phyloP scores from a whole-genome alignment of 2,888 invertebrate genomes.

The Rhopalosiphum nymphaeae region DNA sequence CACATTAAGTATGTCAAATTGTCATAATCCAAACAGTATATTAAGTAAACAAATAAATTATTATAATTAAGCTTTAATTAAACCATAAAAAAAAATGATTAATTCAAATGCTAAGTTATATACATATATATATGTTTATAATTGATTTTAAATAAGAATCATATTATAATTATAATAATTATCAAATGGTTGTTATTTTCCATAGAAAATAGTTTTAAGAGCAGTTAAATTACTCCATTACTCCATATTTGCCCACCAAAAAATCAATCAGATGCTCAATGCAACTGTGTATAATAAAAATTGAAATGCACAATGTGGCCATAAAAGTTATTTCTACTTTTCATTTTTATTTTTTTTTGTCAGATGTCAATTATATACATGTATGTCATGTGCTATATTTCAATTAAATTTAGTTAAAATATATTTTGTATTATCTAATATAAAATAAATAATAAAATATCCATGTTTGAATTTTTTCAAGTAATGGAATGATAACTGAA shows the following conservation, averaged over 20 bases:
- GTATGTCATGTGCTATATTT: background rate
- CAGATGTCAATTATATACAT: background rate
- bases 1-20: background rate
- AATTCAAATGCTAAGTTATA: background rate
- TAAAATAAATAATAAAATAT: background rate
- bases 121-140: background rate
- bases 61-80: background rate
- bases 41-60: background rate
- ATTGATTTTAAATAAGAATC: background rate
- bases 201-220: background rate
- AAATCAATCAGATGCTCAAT: background rate
- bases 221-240: background rate
- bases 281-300: background rate
- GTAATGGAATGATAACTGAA: background rate
- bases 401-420: background rate
- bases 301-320: background rate
- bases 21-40: background rate
- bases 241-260: background rate
- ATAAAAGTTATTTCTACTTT: background rate
- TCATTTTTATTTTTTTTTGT: background rate
- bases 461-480: background rate
- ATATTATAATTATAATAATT: background rate
- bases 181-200: background rate
- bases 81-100: background rate
- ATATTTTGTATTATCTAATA: background rate